Percentiles rank a stretch among this genome's conserved stretches.
Conservation (phyloP, 2,113 vertebrate species). For the Crotalus horridus region DNA sequence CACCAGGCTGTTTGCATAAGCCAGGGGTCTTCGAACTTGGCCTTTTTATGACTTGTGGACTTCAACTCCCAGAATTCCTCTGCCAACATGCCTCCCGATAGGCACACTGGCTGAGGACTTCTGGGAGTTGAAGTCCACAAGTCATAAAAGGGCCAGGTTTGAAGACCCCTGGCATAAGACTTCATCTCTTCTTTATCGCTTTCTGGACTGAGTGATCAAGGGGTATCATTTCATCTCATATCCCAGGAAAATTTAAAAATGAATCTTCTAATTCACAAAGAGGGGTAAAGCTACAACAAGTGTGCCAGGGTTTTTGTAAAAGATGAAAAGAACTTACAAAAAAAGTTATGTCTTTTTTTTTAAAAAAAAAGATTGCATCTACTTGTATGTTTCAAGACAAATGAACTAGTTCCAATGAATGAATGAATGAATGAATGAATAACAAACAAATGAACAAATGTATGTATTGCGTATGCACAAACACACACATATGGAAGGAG, state of each 20-base stretch:
- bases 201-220: neutral
- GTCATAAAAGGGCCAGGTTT: too few species aligned
- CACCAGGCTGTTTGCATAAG: neutral
- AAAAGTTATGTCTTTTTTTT: neutral
- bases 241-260: neutral
- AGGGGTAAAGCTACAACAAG: neutral
- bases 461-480: neutral
- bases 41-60: too few species aligned
- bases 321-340: neutral
- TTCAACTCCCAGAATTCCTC: too few species aligned
- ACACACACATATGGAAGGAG: neutral
- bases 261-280: neutral
- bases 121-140: too few species aligned
- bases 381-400: neutral
- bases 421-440: neutral
- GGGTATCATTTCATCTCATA: neutral
- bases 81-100: too few species aligned
- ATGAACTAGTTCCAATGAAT: neutral
- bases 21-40: too few species aligned
- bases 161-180: neutral
- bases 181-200: neutral
- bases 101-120: too few species aligned
- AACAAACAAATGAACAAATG: neutral
- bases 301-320: neutral
- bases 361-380: neutral